Base-by-base conservation (phyloP, 2,888 invertebrate genomes). In the Pristionchus mayeri region DNA sequence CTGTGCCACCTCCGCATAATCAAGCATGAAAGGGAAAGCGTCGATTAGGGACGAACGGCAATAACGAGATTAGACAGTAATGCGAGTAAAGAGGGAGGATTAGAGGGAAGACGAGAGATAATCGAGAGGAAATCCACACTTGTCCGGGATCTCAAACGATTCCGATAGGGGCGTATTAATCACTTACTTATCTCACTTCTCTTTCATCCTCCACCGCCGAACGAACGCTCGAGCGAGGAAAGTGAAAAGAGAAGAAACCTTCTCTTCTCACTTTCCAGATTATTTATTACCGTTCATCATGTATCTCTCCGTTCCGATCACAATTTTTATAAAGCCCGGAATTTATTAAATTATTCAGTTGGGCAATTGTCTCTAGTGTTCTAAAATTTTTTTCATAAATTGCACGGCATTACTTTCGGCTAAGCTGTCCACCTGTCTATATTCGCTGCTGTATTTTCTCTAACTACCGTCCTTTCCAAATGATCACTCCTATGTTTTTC, bases 141-240 rank as follows among this genome's bases (percentile, higher is more conserved):
- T n/a, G n/a, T n/a, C n/a, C n/a, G n/a, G n/a, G n/a, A 63, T 63
- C 63, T 30, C 34, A 63, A 27, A 34, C 63, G 34, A 21, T 63
- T 63, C 34, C 63, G 63, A 30, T 63, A 4, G 34, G 63, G 63
- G 60, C 34, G 37, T 34, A 63, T 63, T 63, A 37, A 63, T 63
- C 63, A 63, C 3, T 1, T 63, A 6, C 34, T 6, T 63, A 21
- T 63, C 18, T 11, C 21, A 18, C 6, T 34, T 18, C 34, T 11
- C 63, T 2, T 24, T 37, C 63, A 63, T 44, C 44, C 63, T 63
- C 34, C n/a, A n/a, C 34, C 27, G 63, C 63, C 13, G 44, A 44
- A 44, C 6, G 44, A 44, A 44, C 44, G n/a, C 13, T 44, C 44
- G 44, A 44, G 44, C 6, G 44, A 44, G 44, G n/a, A n/a, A 60